Evolutionary conservation across 2,888 invertebrate genomes (phyloP), one percentile per base, ranked within the genome.

Genomic region (Ennomos erosarius): DNA sequence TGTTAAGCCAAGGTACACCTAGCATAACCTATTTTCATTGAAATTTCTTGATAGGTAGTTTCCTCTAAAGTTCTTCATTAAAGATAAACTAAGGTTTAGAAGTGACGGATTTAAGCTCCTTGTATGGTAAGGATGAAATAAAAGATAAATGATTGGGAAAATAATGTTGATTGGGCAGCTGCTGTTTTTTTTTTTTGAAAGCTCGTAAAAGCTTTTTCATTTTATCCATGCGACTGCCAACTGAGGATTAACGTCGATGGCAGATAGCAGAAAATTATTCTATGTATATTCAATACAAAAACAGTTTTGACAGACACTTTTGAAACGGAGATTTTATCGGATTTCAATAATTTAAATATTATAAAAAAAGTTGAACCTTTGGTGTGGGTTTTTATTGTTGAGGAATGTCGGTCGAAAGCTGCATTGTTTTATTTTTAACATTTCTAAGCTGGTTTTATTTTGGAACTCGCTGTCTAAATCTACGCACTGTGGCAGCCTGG

Each of bases 201-300:
- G 58, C 64, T 73, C 62, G 69, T 73, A 76, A 76, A 77, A 70
- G 71, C 68, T 71, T 70, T 63, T 77, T 70, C 69, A 69, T 70
- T 74, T 73, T 68, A 75, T 69, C 66, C 70, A 70, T 70, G 68
- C 63, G 64, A 67, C 70, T 70, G 73, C 69, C 67, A 69, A 59
- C 62, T 59, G 62, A 71, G 70, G 70, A 74, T 78, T 76, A 72
- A 72, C 69, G 64, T 67, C 65, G 68, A 68, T 65, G 63, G 60
- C 62, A 68, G 71, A 70, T 70, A 71, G 67, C 63, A 53, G 69
- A 72, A 26, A 69, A 71, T 63, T 69, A 67, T 68, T 67, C 63
- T 65, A 56, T 57, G 51, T 66, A 52, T 64, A 65, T 69, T 64
- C 60, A 62, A 71, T 45, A 61, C 60, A 70, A 62, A 58, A 55